These are phyloP conservation scores for Merluccius polli DNA, from an alignment of 2,797 vertebrate species.

Conservation along the genomic window DNA sequence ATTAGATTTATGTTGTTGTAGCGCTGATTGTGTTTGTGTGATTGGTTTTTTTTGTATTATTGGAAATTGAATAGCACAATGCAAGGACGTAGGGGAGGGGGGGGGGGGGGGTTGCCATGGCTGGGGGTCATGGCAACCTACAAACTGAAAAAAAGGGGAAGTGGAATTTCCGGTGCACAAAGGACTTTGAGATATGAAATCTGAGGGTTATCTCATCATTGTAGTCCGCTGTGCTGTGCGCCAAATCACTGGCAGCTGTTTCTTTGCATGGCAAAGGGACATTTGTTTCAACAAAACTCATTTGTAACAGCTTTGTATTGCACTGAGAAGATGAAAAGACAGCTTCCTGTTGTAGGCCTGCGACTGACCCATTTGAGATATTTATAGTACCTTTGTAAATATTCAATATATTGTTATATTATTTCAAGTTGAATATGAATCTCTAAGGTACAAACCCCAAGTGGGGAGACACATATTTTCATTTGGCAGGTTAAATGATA, in stretches of 20 bases:
- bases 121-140: conserved; percentile 34
- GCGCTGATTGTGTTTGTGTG: conserved; percentile 36
- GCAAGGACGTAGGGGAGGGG: conserved; percentile 40
- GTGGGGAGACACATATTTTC: too few relatives aligned
- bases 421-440: background rate
- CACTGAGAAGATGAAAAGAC: too few relatives aligned
- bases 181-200: conserved; percentile 49
- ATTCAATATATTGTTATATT: background rate
- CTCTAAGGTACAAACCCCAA: background rate
- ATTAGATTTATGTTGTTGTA: conserved; percentile 48
- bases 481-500: background rate
- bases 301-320: conserved; percentile 16
- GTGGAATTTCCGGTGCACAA: conserved; percentile 48
- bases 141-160: conserved; percentile 41
- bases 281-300: conserved; percentile 35
- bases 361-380: background rate
- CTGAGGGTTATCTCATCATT: conserved; percentile 57
- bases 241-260: conserved; percentile 42
- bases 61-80: conserved; percentile 56
- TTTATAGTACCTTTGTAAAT: background rate
- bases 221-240: conserved; percentile 41
- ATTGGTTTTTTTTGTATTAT: too few relatives aligned
- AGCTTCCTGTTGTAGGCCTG: background rate
- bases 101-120: conserved; percentile 26
- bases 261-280: conserved; percentile 31